phyloP scores from a whole-genome alignment of 1,140 invertebrate genomes.

The Drosophila navojoa region DNA sequence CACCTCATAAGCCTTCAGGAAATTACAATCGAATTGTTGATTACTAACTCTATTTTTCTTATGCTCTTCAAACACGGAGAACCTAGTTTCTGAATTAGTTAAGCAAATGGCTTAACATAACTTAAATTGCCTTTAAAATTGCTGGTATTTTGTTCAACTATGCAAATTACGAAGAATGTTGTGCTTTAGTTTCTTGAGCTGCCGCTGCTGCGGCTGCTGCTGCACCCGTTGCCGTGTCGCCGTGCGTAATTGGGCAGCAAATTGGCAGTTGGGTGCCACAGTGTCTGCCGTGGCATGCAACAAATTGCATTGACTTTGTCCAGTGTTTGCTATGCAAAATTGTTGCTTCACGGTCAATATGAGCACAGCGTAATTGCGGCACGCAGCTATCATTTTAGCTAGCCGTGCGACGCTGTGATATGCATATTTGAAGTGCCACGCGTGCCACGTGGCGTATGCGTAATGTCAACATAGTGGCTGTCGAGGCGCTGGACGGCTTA shows the following conservation, averaged over 20 bases:
- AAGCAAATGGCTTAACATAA: too few relatives aligned
- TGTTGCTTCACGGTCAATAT: constrained; percentile 54
- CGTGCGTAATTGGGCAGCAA: constrained; percentile 3
- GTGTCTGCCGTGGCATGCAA: constrained; percentile 65
- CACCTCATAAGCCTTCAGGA: too few relatives aligned
- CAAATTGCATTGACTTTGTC: constrained; percentile 51
- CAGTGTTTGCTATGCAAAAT: not conserved
- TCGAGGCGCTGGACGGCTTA: not conserved
- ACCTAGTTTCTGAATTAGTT: not conserved
- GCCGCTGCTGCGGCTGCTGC: not conserved
- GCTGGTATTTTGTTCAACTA: too few relatives aligned
- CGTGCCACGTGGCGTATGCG: constrained; percentile 65
- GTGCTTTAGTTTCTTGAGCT: not conserved
- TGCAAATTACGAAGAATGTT: not conserved
- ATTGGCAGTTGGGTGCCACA: constrained; percentile 50
- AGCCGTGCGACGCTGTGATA: constrained; percentile 44
- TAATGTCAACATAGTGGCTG: constrained; percentile 32
- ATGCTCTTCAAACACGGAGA: too few relatives aligned
- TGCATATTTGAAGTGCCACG: constrained; percentile 59
- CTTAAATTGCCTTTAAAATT: too few relatives aligned
- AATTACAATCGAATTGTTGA: too few relatives aligned
- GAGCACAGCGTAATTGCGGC: constrained; percentile 63
- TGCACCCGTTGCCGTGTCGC: not conserved
- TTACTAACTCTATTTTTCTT: too few relatives aligned
- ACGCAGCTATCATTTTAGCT: constrained; percentile 73